A percentile compares a stretch with the other conserved stretches of the same genome.
Conservation (phyloP, 2,797 vertebrate species). For the Coregonus sp. region DNA sequence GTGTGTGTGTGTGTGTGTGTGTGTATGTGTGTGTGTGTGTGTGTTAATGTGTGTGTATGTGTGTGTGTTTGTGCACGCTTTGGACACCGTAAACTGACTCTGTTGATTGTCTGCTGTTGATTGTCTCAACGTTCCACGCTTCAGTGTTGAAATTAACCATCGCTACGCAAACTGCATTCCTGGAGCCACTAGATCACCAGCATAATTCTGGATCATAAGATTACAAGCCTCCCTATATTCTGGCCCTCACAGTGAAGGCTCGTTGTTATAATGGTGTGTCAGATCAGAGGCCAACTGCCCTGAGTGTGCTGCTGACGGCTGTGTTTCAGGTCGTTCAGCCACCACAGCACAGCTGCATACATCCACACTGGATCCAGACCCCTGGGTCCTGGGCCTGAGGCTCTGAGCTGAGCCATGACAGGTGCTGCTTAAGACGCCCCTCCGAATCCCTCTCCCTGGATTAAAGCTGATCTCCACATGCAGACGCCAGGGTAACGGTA, state of each 20-base stretch:
- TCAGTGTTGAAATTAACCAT: constrained; percentile 36
- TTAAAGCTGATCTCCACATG: constrained; percentile 67
- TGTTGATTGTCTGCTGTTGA: constrained; percentile 12
- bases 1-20: constrained; percentile 14
- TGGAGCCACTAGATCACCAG: constrained; percentile 52
- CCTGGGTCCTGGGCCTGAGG: constrained; percentile 26
- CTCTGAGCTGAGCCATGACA: constrained; percentile 67
- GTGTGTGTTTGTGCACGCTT: constrained; percentile 20
- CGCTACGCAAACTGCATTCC: constrained; percentile 64
- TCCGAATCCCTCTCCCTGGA: constrained; percentile 56
- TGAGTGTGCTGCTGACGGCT: constrained; percentile 43
- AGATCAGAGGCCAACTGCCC: constrained; percentile 60
- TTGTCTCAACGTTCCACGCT: constrained; percentile 20
- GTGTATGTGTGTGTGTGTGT: constrained; percentile 4
- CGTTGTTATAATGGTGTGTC: constrained; percentile 60
- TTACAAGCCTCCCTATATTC: constrained; percentile 62
- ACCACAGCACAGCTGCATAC: constrained; percentile 64
- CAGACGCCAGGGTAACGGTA: constrained; percentile 55
- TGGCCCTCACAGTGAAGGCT: constrained; percentile 52
- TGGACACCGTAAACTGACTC: constrained; percentile 18
- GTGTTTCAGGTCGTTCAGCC: constrained; percentile 50
- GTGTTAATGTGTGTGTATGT: constrained; percentile 6
- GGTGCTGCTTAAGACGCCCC: constrained; percentile 70
- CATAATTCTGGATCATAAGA: constrained; percentile 69
- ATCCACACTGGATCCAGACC: constrained; percentile 43